A percentile compares a stretch with the other conserved stretches of the same genome.
phyloP scores from a whole-genome alignment of 2,888 invertebrate genomes.

The Eucriotettix oculatus region DNA sequence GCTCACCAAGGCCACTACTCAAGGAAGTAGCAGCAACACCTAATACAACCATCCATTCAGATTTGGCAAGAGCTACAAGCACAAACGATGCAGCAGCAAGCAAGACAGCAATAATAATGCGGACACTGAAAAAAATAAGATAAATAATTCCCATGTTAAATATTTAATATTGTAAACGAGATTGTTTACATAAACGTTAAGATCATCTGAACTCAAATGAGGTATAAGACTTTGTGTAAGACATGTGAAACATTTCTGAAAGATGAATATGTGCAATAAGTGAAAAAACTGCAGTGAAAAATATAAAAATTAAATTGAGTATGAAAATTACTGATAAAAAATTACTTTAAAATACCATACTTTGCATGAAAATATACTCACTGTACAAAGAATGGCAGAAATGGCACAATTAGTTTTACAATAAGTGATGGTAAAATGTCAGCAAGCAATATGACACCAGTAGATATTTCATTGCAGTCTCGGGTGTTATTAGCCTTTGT shows the following conservation, averaged over 20 bases:
- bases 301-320: no score
- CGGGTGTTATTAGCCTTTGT: constrained; percentile 9
- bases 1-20: constrained; percentile 64
- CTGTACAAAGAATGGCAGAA: constrained; percentile 44
- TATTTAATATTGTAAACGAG: no score
- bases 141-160: no score
- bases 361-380: constrained; percentile 25
- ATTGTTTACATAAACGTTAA: no score
- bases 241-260: no score
- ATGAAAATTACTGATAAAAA: no score
- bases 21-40: constrained; percentile 60
- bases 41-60: constrained; percentile 41
- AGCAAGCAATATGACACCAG: constrained; percentile 33
- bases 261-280: no score
- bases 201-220: no score
- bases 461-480: constrained; percentile 26
- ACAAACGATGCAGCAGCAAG: constrained; percentile 45
- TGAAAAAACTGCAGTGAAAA: no score
- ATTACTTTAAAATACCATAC: no score
- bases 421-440: constrained; percentile 34
- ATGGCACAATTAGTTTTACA: constrained; percentile 31
- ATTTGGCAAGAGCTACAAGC: constrained; percentile 44
- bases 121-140: constrained; percentile 29
- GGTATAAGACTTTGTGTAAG: no score
- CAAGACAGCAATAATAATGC: constrained; percentile 38